These are phyloP conservation scores for Pterocles burchelli DNA, from an alignment of 2,113 vertebrate species.

Conservation along the genomic window DNA sequence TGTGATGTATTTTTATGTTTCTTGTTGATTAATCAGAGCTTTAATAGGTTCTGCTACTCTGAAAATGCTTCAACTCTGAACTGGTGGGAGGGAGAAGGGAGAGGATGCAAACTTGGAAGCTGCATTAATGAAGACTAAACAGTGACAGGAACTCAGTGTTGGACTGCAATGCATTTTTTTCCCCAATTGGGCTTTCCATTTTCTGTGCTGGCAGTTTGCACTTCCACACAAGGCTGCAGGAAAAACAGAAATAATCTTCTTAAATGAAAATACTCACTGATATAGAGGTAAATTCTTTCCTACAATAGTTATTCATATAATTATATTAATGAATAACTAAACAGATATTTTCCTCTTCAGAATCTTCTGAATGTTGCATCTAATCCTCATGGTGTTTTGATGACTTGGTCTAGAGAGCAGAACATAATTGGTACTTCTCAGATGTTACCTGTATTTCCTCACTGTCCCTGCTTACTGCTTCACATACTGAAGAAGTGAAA, in stretches of 20 bases:
- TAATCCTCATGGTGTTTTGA: background rate
- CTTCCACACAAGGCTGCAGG: background rate
- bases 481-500: background rate
- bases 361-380: background rate
- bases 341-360: background rate
- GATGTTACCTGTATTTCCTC: background rate
- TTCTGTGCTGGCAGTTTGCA: background rate
- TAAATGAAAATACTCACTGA: background rate
- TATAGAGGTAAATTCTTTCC: background rate
- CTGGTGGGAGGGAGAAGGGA: background rate
- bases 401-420: background rate
- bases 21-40: background rate
- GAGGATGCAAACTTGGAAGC: background rate
- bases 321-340: background rate
- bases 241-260: background rate
- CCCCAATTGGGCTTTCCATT: background rate
- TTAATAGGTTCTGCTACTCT: background rate
- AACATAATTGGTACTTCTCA: background rate
- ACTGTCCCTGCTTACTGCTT: background rate
- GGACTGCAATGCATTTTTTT: background rate
- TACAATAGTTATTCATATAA: background rate
- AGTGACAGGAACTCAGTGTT: background rate
- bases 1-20: background rate
- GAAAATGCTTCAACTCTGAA: background rate
- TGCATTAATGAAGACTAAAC: background rate